Evolutionary conservation across 92 coral and sea anemone genomes (phyloP), one percentile per base, ranked within the genome.

Genomic region (Pocillopora meandrina): DNA sequence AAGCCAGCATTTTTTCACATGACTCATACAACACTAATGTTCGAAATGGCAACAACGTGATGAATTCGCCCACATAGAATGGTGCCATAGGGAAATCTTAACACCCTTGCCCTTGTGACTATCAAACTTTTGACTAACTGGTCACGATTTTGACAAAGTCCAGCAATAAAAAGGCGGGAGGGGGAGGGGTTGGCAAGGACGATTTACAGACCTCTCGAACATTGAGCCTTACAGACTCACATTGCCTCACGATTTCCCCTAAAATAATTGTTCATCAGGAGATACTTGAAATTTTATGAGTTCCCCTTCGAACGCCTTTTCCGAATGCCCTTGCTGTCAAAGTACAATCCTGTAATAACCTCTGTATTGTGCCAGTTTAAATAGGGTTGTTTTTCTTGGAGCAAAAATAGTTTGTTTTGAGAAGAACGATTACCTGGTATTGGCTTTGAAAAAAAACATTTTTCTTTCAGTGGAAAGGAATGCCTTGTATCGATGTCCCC

Each of bases 391-490:
- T 68, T 56, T 70, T 68, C 76, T 80, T 69, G 84, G 76, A 69
- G 49, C 72, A 49, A 57, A 80, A 80, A 68, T 80, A 80, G 67
- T 69, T 68, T 80, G 76, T 71, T 81, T 81, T 71, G 70, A 36
- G 42, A 26, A 58, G 17, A n/a, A 58, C 69, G 63, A 71, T 59
- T 59, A 42, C 21, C 70, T 9, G 85, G 71, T 70, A 81, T 71
- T 59, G 35, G 77, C 65, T 58, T 81, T 31, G 16, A 11, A 35
- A 9, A 7, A 14, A 70, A 35, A 12, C 69, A 56, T 49, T 56
- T 56, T 68, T 57, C 9, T 52, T 5, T 56, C 55, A 1, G 3
- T 26, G 56, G 36, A 65, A 66, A 49, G 74, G 33, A 66, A 63
- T 78, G 5, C 82, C 23, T 64, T 12, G 72, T 20, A 34, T 78